A percentile compares a stretch with the other conserved stretches of the same genome.
Evolutionary conservation across 37 sponge, comb jelly and placozoan genomes (phyloP).

Genomic region (Corticium candelabrum): DNA sequence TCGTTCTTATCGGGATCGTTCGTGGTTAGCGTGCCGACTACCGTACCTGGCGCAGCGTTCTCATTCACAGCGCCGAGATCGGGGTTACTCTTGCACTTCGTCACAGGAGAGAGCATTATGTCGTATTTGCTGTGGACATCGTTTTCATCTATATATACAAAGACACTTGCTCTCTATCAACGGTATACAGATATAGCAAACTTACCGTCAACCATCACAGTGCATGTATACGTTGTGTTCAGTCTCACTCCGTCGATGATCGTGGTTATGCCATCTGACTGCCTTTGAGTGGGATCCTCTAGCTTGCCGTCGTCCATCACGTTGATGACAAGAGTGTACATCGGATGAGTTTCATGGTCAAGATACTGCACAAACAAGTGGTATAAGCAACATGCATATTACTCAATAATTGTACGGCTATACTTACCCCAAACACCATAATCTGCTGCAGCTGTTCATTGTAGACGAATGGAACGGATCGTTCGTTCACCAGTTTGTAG

Average conservation of each 20-base stretch:
- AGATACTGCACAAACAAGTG: too few relatives aligned
- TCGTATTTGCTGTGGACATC: too few relatives aligned
- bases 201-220: neutral
- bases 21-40: neutral
- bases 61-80: neutral
- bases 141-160: too few relatives aligned
- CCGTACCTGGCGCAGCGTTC: neutral
- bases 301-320: neutral
- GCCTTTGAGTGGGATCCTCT: neutral
- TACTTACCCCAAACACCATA: neutral
- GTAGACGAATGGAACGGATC: neutral
- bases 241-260: neutral
- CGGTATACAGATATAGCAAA: neutral
- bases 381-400: neutral
- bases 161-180: too few relatives aligned
- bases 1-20: neutral
- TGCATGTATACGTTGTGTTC: neutral
- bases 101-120: neutral
- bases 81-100: neutral
- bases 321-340: neutral
- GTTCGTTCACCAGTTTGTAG: neutral
- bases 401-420: neutral
- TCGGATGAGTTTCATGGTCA: neutral
- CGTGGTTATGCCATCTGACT: neutral
- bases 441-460: neutral